phyloP scores from a whole-genome alignment of 2,888 invertebrate species.

The Meandrusa payeni region DNA sequence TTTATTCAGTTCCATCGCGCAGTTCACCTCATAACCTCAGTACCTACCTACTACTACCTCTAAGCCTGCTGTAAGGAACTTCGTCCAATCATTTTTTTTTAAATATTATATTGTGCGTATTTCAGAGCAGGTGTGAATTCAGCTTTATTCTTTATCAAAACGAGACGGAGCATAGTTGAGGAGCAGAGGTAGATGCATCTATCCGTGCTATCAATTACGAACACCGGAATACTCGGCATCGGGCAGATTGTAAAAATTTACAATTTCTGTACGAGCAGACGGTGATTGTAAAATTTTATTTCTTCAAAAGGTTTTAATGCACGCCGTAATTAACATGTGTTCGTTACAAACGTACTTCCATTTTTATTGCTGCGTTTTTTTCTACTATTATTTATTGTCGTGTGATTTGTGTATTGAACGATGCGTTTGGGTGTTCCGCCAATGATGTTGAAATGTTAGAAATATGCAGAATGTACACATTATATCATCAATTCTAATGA shows the following conservation, averaged over 20 bases:
- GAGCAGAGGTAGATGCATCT: neutral
- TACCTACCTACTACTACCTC: no score
- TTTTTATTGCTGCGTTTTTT: slow-evolving; percentile 38
- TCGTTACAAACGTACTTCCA: slow-evolving; percentile 40
- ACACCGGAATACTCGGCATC: slow-evolving; percentile 20
- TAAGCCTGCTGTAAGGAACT: no score
- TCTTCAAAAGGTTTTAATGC: slow-evolving; percentile 30
- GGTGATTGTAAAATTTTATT: slow-evolving; percentile 41
- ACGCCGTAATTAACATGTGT: slow-evolving; percentile 42
- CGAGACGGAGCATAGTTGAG: neutral
- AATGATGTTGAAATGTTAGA: no score
- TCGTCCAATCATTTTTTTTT: no score
- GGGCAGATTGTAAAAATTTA: slow-evolving; percentile 51
- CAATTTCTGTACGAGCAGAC: slow-evolving; percentile 37
- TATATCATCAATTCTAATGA: no score
- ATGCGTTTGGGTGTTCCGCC: neutral
- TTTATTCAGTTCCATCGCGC: no score
- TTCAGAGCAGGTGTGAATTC: no score
- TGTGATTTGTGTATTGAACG: slow-evolving; percentile 18
- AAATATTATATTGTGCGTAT: no score
- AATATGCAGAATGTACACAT: no score
- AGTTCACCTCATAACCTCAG: no score
- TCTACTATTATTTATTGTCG: slow-evolving; percentile 30
- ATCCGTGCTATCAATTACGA: slow-evolving; percentile 24
- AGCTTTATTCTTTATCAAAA: neutral